Evolutionary conservation across 2,113 vertebrate genomes (phyloP).

Genomic region (Aix galericulata): DNA sequence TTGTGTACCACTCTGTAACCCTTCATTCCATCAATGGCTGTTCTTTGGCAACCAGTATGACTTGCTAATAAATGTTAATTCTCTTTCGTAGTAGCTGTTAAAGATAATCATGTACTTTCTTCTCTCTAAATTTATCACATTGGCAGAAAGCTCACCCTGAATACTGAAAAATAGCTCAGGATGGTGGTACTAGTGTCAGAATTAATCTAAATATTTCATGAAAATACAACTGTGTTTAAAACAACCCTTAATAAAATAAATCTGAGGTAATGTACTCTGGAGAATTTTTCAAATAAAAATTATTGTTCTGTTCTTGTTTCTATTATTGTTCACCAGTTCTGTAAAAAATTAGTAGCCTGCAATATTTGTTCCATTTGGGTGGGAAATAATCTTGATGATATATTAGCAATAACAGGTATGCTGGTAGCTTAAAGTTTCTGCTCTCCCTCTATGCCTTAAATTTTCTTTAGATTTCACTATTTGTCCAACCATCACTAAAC

Average conservation of each 20-base stretch:
- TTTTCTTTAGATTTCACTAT: neutral
- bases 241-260: neutral
- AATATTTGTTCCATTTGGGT: neutral
- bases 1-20: neutral
- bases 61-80: neutral
- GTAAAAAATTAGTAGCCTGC: neutral
- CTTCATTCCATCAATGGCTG: neutral
- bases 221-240: neutral
- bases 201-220: neutral
- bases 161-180: accelerated
- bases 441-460: neutral
- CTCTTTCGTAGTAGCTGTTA: neutral
- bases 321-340: neutral
- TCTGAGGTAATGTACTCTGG: neutral
- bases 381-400: neutral
- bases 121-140: neutral
- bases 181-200: neutral
- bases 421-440: neutral
- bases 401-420: neutral
- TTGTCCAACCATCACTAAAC: neutral
- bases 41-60: neutral
- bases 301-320: neutral
- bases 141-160: neutral
- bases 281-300: neutral
- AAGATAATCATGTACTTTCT: neutral